Conservation (phyloP, 2,888 invertebrate genomes). For the Altica lythri region DNA sequence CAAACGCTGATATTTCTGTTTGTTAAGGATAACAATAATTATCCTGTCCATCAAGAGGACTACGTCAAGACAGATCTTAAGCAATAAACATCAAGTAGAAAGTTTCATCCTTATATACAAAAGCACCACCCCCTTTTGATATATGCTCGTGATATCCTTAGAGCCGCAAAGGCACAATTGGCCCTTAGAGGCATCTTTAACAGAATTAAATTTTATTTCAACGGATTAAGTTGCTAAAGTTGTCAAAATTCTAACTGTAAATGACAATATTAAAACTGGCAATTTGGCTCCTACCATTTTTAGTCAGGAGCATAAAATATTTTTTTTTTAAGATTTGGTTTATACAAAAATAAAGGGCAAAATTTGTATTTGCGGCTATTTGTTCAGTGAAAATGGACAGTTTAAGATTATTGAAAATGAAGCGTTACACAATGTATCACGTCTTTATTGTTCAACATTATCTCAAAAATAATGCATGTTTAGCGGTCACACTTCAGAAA, state of each 20-base stretch:
- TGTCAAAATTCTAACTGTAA: slow-evolving; percentile 47
- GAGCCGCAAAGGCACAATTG: slow-evolving; percentile 38
- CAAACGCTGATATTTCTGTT: slow-evolving; percentile 23
- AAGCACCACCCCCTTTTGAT: slow-evolving; percentile 26
- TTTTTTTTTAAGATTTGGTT: no score
- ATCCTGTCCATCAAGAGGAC: slow-evolving; percentile 34
- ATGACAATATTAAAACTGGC: slow-evolving; percentile 38
- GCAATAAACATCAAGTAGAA: slow-evolving; percentile 28
- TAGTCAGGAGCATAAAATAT: no score
- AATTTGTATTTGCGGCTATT: no score
- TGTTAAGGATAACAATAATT: slow-evolving; percentile 32
- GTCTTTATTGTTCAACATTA: no score
- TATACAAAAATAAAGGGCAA: no score
- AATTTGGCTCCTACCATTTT: slow-evolving; percentile 32
- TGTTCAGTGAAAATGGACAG: no score
- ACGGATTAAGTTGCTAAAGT: slow-evolving; percentile 47
- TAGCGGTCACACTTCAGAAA: no score
- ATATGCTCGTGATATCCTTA: slow-evolving; percentile 16
- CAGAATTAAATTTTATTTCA: slow-evolving; percentile 49
- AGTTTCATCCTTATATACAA: slow-evolving; percentile 16
- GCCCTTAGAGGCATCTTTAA: slow-evolving; percentile 42
- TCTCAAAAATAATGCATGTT: no score
- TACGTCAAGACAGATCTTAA: slow-evolving; percentile 31
- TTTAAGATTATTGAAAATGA: no score
- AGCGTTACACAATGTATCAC: no score